Evolutionary conservation across 2,888 invertebrate species (phyloP).

Genomic region (Acleris holmiana): DNA sequence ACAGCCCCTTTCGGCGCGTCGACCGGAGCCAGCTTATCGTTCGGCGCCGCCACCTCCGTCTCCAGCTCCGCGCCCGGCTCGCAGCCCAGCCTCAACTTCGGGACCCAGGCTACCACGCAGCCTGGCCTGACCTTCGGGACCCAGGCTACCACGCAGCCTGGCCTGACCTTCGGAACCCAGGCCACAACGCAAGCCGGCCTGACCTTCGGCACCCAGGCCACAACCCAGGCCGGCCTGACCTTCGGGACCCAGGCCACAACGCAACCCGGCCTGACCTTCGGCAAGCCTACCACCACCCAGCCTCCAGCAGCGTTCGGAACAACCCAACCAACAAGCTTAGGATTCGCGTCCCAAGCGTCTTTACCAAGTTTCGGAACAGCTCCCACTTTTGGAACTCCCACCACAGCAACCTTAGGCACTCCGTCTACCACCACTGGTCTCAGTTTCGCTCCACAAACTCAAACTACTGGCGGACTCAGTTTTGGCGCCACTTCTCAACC

Average conservation of each 20-base stretch:
- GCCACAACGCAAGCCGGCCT: constrained; percentile 5
- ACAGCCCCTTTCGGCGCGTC: constrained; percentile 40
- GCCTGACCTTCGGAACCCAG: constrained; percentile 25
- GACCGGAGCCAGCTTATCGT: constrained; percentile 5
- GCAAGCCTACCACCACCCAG: constrained; percentile 21
- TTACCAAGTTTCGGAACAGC: background rate
- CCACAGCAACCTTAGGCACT: background rate
- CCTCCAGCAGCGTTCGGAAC: constrained; percentile 3
- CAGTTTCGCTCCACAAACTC: constrained; percentile 37
- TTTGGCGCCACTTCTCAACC: constrained; percentile 44
- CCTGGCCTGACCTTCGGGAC: constrained; percentile 22
- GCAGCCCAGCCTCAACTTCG: constrained; percentile 7
- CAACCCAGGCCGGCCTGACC: constrained; percentile 6
- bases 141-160: constrained; percentile 5
- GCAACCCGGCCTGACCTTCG: constrained; percentile 18
- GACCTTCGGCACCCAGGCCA: constrained; percentile 3
- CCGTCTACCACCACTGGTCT: background rate
- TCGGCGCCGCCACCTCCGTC: constrained; percentile 9
- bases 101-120: constrained; percentile 5
- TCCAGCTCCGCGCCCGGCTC: background rate
- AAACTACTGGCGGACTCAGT: constrained; percentile 41
- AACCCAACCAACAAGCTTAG: background rate
- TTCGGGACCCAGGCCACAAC: background rate
- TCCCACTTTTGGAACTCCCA: constrained; percentile 29
- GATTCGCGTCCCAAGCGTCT: constrained; percentile 3